Conservation (phyloP, 2,113 vertebrate species). For the Caranx ignobilis region DNA sequence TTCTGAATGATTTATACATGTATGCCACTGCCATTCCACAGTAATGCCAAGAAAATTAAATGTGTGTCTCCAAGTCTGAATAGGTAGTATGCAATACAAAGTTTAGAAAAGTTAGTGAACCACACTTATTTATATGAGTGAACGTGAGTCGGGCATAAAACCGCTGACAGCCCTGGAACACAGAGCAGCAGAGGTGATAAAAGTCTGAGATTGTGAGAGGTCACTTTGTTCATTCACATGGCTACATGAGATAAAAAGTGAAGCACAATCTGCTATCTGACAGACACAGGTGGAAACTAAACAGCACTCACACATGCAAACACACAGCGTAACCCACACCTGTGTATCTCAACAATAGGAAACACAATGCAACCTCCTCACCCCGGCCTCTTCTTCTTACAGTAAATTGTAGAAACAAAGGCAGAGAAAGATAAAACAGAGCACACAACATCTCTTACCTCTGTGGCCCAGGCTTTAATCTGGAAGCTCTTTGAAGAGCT, state of each 20-base stretch:
- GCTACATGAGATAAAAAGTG: constrained; percentile 31
- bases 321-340: constrained; percentile 56
- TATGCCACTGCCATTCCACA: constrained; percentile 41
- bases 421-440: constrained; percentile 56
- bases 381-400: constrained; percentile 45
- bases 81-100: constrained; percentile 4
- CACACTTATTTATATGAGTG: neutral
- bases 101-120: constrained; percentile 32
- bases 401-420: constrained; percentile 71
- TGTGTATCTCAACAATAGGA: constrained; percentile 61
- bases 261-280: constrained; percentile 6
- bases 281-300: constrained; percentile 31
- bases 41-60: constrained; percentile 56
- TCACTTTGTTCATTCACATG: constrained; percentile 14
- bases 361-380: constrained; percentile 44
- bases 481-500: constrained; percentile 80
- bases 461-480: constrained; percentile 79
- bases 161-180: neutral
- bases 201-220: constrained; percentile 30
- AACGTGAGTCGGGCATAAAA: neutral
- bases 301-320: constrained; percentile 36
- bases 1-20: constrained; percentile 61
- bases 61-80: constrained; percentile 10
- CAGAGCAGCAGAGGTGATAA: constrained; percentile 20
- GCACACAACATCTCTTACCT: constrained; percentile 79